Evolutionary conservation across 1,140 invertebrate species (phyloP).

Genomic region (Pentalonia nigronervosa): DNA sequence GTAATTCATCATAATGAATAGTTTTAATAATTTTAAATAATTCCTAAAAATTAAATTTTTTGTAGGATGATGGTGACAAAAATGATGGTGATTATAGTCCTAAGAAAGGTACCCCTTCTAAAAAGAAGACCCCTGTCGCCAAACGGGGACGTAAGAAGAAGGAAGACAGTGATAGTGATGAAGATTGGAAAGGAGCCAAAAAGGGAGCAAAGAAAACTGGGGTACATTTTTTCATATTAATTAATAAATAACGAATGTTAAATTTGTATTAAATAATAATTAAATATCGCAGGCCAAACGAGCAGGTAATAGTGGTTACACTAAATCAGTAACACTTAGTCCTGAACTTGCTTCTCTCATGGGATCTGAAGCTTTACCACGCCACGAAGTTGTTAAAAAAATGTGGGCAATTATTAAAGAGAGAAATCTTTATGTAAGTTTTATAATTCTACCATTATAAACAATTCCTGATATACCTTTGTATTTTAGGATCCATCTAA

Average conservation of each 20-base stretch:
- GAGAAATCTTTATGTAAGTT: conserved; percentile 80
- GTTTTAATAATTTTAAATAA: not conserved
- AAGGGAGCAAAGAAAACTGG: conserved; percentile 65
- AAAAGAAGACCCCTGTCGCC: conserved; percentile 65
- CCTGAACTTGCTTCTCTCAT: conserved; percentile 85
- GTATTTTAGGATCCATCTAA: conserved; percentile 82
- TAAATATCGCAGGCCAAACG: conserved; percentile 66
- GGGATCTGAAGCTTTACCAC: conserved; percentile 83
- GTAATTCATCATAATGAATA: not conserved
- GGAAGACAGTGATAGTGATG: conserved; percentile 79
- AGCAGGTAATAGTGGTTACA: conserved; percentile 75
- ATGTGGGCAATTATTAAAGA: conserved; percentile 94
- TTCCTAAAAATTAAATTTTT: conserved; percentile 16
- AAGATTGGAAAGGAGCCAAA: conserved; percentile 76
- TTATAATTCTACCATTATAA: not conserved
- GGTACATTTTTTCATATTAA: conserved; percentile 58
- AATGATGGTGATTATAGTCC: conserved; percentile 76
- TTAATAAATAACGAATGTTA: not conserved
- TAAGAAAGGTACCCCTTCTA: conserved; percentile 67
- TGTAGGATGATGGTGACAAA: conserved; percentile 68
- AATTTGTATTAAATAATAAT: not conserved
- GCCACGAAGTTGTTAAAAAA: conserved; percentile 92
- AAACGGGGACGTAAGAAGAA: conserved; percentile 71
- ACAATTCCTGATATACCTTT: conserved; percentile 56
- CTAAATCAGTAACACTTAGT: conserved; percentile 81